Evolutionary conservation across 2,113 vertebrate genomes (phyloP).

Genomic region (Plotosus lineatus): DNA sequence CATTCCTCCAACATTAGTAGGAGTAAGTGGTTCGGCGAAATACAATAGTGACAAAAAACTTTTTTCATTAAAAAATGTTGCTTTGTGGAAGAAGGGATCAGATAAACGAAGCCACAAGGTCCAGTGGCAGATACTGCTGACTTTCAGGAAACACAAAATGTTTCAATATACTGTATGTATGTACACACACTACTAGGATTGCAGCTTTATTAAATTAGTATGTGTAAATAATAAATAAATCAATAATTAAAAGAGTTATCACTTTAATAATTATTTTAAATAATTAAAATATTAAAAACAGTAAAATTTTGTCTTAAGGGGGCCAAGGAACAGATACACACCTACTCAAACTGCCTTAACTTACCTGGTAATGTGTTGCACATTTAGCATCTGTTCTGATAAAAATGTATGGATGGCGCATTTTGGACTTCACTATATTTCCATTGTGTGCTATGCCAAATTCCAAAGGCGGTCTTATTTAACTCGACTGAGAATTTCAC

Average conservation of each 20-base stretch:
- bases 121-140: neutral
- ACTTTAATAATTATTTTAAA: constrained; percentile 37
- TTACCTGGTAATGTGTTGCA: neutral
- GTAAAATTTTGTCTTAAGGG: constrained; percentile 9
- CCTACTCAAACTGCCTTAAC: neutral
- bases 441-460: neutral
- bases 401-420: neutral
- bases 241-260: constrained; percentile 22
- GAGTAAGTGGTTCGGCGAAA: too few relatives aligned
- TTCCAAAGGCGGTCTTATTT: neutral
- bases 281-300: too few relatives aligned
- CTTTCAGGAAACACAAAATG: neutral
- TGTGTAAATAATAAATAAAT: constrained; percentile 33
- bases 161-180: neutral
- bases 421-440: neutral
- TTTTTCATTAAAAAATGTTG: too few relatives aligned
- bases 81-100: too few relatives aligned
- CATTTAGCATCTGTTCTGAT: neutral
- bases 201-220: constrained; percentile 15
- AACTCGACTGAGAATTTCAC: neutral
- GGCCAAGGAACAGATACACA: neutral
- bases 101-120: neutral
- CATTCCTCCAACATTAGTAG: too few relatives aligned
- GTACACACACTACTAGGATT: constrained; percentile 8
- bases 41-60: too few relatives aligned